These are phyloP conservation scores for Clarias fuscus DNA, from an alignment of 2,797 vertebrate species.

Conservation along the genomic window DNA sequence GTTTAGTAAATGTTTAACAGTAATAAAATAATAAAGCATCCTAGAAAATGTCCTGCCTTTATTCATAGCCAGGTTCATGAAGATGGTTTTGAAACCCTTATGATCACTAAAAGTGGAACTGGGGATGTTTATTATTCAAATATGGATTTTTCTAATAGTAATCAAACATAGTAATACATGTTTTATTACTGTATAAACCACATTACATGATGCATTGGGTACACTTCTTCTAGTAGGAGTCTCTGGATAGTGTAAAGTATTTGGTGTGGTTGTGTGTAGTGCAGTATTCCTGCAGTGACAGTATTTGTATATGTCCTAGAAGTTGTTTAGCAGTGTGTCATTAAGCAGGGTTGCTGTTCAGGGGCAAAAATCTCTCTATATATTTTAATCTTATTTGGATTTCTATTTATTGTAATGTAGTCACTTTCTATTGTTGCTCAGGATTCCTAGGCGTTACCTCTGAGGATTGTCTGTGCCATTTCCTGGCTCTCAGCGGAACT, in stretches of 20 bases:
- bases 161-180: neutral
- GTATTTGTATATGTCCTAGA: neutral
- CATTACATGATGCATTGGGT: neutral
- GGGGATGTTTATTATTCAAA: neutral
- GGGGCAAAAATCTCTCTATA: neutral
- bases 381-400: neutral
- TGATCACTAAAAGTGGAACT: neutral
- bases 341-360: neutral
- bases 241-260: neutral
- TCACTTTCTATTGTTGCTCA: conserved; percentile 1
- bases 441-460: conserved; percentile 8
- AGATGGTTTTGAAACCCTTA: neutral
- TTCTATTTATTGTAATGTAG: conserved; percentile 2
- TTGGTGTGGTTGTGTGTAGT: neutral
- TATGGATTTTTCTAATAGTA: neutral
- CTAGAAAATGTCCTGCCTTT: neutral
- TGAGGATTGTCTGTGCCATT: conserved; percentile 16
- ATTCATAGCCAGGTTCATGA: neutral
- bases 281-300: neutral
- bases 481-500: conserved; percentile 41
- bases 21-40: neutral
- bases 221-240: neutral
- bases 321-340: neutral
- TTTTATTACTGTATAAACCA: neutral
- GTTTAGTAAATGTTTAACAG: neutral